Evolutionary conservation across 2,113 vertebrate genomes (phyloP), one percentile per base, ranked within the genome.

Genomic region (Chaetodon trifascialis): DNA sequence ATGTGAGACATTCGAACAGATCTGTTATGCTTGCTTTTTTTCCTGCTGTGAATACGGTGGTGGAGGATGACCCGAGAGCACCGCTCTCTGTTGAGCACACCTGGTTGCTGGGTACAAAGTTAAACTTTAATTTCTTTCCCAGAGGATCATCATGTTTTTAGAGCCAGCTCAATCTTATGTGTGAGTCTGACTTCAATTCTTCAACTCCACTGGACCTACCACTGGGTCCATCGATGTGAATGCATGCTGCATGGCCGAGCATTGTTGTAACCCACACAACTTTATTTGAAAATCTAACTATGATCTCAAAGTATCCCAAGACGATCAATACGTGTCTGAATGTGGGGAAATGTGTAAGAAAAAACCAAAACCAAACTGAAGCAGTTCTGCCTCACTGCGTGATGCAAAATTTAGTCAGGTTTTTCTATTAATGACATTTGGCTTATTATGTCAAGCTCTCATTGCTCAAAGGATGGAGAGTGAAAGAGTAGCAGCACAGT

Each of bases 1-100:
- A 44, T 38, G 68, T 42, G 25, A 79, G 76, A 3, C 64, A 21
- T 44, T 55, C 19, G 16, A n/a, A 62, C n/a, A 60, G 34, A 54
- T 34, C 54, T n/a, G 14, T 12, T 19, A 4, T 25, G 69, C 2
- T 52, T 21, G 7, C 21, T 23, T 60, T 62, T 30, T 62, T 14
- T 9, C 23, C 71, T 54, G 12, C 23, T 75, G 36, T 19, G 10
- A 21, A 21, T 17, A 55, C 4, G 14, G 9, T 40, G 11, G 34
- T 51, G 70, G 71, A 16, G 19, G 36, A 23, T 4, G 55, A 51
- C 47, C 15, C 16, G 7, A 46, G 51, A 62, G 38, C 19, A 0
- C 62, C n/a, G 17, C 17, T 76, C 0, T 49, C 15, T 46, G 55
- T 65, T 30, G 65, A 72, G 60, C 54, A 3, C 7, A 40, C 49